Conservation (phyloP, 2,113 vertebrate species). For the Crypturellus undulatus region DNA sequence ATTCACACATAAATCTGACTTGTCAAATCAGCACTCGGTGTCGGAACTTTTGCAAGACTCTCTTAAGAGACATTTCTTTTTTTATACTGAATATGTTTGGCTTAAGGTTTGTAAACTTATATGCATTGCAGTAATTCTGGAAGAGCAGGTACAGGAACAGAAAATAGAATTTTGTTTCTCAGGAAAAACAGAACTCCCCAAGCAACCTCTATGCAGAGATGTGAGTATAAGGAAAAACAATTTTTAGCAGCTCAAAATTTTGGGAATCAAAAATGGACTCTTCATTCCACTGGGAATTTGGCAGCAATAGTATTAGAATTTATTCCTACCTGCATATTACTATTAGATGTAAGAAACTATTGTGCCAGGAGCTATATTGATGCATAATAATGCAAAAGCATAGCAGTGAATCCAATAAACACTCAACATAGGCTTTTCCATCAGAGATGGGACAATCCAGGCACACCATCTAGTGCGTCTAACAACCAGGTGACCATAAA, state of each 20-base stretch:
- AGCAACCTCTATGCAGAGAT: neutral
- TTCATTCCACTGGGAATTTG: neutral
- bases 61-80: neutral
- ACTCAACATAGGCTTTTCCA: fast-evolving
- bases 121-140: neutral
- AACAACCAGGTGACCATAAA: neutral
- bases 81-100: neutral
- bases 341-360: neutral
- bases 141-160: neutral
- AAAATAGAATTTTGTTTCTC: neutral
- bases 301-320: neutral
- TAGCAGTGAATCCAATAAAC: neutral
- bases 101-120: conserved; percentile 6
- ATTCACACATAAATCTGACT: conserved; percentile 30
- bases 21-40: conserved; percentile 13
- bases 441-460: neutral
- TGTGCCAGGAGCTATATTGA: neutral
- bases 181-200: neutral
- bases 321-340: neutral
- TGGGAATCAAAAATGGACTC: neutral
- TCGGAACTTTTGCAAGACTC: neutral
- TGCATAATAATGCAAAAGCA: neutral
- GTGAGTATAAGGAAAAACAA: neutral
- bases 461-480: neutral
- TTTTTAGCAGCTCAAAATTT: conserved; percentile 1